Evolutionary conservation across 2,113 vertebrate genomes (phyloP).

Genomic region (Myrmecobius fasciatus): DNA sequence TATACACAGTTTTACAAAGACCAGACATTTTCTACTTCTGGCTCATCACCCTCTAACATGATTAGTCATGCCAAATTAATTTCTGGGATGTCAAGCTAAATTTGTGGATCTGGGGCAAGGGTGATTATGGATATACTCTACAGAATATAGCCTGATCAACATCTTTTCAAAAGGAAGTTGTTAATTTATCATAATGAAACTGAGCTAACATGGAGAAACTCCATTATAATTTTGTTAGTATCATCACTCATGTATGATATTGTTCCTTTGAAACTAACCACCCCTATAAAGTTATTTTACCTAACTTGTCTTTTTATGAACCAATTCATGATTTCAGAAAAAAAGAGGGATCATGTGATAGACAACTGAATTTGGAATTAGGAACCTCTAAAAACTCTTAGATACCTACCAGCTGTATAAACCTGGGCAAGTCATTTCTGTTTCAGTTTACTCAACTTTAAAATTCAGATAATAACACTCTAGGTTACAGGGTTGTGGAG

Average conservation of each 20-base stretch:
- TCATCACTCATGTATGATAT: background rate
- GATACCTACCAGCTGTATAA: background rate
- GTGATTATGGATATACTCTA: background rate
- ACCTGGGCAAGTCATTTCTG: background rate
- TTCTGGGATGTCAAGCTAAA: background rate
- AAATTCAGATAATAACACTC: background rate
- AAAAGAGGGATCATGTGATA: background rate
- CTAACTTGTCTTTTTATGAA: background rate
- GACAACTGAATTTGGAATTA: background rate
- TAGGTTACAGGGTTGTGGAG: background rate
- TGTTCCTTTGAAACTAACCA: background rate
- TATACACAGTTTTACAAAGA: background rate
- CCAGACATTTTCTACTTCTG: slow-evolving; percentile 24
- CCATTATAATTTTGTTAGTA: background rate
- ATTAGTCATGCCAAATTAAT: slow-evolving; percentile 1
- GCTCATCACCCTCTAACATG: background rate
- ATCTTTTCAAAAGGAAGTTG: background rate
- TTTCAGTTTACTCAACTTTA: background rate
- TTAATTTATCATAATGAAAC: background rate
- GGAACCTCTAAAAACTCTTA: background rate
- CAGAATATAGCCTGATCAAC: background rate
- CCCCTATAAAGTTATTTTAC: background rate
- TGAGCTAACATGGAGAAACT: background rate
- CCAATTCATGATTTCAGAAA: background rate
- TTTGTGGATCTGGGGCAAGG: background rate